Percentiles rank a stretch among this genome's conserved stretches.
These are phyloP conservation scores for Mercenaria mercenaria DNA, from an alignment of 1,140 invertebrate genomes.

Conservation along the genomic window DNA sequence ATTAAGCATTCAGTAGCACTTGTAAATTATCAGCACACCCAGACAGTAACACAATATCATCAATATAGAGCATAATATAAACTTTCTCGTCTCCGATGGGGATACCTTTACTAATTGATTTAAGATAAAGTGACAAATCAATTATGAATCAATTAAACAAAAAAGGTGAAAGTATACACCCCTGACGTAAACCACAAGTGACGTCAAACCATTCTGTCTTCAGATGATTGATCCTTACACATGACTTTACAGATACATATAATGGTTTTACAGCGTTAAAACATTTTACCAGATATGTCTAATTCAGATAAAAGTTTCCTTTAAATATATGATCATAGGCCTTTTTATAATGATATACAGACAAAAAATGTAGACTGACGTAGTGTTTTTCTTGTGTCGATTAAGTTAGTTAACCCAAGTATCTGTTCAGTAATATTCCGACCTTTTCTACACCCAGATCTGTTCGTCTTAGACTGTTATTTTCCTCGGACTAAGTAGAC, in stretches of 20 bases:
- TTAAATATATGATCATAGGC: neutral
- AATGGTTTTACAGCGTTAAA: too few species aligned
- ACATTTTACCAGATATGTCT: neutral
- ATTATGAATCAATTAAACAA: conserved; percentile 15
- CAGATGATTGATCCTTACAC: too few species aligned
- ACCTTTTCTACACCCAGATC: neutral
- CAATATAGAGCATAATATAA: conserved; percentile 11
- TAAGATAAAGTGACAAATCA: conserved; percentile 11
- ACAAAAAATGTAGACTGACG: neutral
- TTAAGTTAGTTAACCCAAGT: too few species aligned
- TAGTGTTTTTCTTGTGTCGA: neutral
- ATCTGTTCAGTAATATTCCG: neutral
- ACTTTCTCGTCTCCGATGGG: neutral
- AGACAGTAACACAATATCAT: neutral
- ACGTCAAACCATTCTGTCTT: too few species aligned
- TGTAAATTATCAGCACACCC: neutral
- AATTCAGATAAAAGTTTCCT: neutral
- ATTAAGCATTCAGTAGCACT: neutral
- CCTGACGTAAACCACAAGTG: too few species aligned
- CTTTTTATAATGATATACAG: neutral
- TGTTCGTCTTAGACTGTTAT: neutral
- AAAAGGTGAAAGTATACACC: too few species aligned
- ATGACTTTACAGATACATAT: too few species aligned
- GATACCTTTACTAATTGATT: neutral
- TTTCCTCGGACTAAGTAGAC: neutral